phyloP scores from a whole-genome alignment of 2,113 vertebrate genomes.

The Monarcha castaneiventris region DNA sequence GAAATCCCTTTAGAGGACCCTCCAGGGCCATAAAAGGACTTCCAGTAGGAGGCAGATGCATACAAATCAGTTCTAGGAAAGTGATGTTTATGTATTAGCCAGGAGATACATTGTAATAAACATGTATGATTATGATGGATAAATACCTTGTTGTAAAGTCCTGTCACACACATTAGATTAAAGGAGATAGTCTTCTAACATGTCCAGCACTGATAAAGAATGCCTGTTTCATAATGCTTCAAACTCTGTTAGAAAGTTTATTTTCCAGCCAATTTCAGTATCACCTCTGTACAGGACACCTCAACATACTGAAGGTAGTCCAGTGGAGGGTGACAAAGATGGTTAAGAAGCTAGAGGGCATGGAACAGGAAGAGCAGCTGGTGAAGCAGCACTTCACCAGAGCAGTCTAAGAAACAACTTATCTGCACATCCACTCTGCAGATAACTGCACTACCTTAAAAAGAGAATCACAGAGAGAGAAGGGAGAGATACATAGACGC shows the following conservation, averaged over 20 bases:
- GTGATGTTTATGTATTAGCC: not conserved
- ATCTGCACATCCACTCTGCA: not conserved
- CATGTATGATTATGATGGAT: not conserved
- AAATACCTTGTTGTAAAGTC: not conserved
- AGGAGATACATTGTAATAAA: not conserved
- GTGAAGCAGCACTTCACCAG: not conserved
- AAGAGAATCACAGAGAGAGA: not conserved
- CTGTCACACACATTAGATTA: not conserved
- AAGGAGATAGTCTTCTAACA: not conserved
- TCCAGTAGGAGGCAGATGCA: not conserved
- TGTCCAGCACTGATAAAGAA: not conserved
- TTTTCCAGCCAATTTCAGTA: not conserved
- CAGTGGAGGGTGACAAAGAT: not conserved
- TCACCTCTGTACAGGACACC: not conserved
- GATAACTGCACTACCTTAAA: not conserved
- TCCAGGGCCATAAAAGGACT: not conserved
- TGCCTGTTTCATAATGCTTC: not conserved
- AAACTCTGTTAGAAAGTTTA: not conserved
- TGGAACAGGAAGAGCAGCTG: not conserved
- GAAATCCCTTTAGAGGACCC: not conserved
- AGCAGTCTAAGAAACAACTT: not conserved
- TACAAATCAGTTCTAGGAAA: not conserved
- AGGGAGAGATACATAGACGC: not conserved
- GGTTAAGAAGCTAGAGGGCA: not conserved
- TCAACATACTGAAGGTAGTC: not conserved